Conservation (phyloP, 2,113 vertebrate species). For the Phrynocephalus versicolor region DNA sequence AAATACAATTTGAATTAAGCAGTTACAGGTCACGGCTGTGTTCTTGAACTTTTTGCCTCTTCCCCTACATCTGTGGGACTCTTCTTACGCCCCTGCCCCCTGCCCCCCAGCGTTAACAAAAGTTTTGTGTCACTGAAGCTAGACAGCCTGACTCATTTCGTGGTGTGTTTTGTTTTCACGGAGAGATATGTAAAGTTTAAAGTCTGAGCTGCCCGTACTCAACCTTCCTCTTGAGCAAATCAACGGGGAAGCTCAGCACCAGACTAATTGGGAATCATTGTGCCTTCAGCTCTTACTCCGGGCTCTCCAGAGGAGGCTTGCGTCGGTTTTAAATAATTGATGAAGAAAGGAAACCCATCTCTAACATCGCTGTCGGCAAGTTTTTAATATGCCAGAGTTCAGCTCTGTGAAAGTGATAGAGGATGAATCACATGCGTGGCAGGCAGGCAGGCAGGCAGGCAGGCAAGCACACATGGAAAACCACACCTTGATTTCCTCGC, state of each 20-base stretch:
- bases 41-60: not conserved
- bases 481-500: conserved; percentile 23
- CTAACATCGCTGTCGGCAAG: conserved; percentile 67
- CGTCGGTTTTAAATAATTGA: conserved; percentile 72
- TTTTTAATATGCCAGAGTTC: conserved; percentile 69
- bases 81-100: too few relatives aligned
- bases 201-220: conserved; percentile 50
- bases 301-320: conserved; percentile 52
- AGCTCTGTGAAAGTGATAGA: conserved; percentile 45
- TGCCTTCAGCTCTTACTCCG: conserved; percentile 67
- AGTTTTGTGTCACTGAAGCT: not conserved
- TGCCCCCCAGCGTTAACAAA: not conserved
- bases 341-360: conserved; percentile 66
- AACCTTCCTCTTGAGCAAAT: conserved; percentile 61
- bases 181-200: conserved; percentile 42
- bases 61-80: not conserved
- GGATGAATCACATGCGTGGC: conserved; percentile 22
- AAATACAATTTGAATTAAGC: too few relatives aligned
- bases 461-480: not conserved
- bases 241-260: conserved; percentile 63
- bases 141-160: not conserved
- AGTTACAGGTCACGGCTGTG: too few relatives aligned
- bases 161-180: not conserved
- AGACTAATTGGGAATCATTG: conserved; percentile 66
- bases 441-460: not conserved